Percentiles rank a stretch among this genome's conserved stretches.
These are phyloP conservation scores for Ellobius talpinus DNA, from an alignment of 2,113 vertebrate genomes.

Conservation along the genomic window DNA sequence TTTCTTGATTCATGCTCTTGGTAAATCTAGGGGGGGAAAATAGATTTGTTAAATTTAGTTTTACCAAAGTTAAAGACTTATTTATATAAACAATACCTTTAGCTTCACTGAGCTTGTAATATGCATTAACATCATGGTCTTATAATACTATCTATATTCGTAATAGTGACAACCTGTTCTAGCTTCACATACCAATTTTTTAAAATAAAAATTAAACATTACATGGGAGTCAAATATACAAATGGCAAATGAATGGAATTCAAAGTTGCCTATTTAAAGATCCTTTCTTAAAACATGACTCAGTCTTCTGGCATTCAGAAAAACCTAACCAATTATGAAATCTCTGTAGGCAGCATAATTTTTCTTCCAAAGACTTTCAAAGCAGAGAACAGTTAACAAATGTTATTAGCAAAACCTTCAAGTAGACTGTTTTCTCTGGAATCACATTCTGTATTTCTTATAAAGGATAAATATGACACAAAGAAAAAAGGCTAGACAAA, in stretches of 20 bases:
- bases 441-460: constrained; percentile 62
- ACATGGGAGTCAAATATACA: constrained; percentile 11
- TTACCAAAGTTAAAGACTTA: constrained; percentile 68
- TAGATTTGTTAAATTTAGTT: constrained; percentile 79
- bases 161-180: constrained; percentile 57
- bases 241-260: constrained; percentile 58
- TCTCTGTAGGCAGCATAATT: constrained; percentile 50
- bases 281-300: constrained; percentile 56
- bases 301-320: constrained; percentile 62
- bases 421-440: constrained; percentile 51
- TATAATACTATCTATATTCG: constrained; percentile 52
- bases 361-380: constrained; percentile 37
- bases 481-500: neutral
- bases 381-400: constrained; percentile 66
- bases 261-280: constrained; percentile 64
- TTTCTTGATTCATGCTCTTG: constrained; percentile 98
- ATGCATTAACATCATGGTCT: constrained; percentile 38
- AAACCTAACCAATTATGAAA: constrained; percentile 75
- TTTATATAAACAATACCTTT: constrained; percentile 73
- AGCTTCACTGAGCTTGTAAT: constrained; percentile 55
- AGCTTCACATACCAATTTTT: constrained; percentile 60
- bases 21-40: constrained; percentile 67
- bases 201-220: constrained; percentile 46
- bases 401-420: constrained; percentile 64
- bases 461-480: neutral